These are phyloP conservation scores for Subacronicta megacephala DNA, from an alignment of 2,888 invertebrate genomes.

Conservation along the genomic window DNA sequence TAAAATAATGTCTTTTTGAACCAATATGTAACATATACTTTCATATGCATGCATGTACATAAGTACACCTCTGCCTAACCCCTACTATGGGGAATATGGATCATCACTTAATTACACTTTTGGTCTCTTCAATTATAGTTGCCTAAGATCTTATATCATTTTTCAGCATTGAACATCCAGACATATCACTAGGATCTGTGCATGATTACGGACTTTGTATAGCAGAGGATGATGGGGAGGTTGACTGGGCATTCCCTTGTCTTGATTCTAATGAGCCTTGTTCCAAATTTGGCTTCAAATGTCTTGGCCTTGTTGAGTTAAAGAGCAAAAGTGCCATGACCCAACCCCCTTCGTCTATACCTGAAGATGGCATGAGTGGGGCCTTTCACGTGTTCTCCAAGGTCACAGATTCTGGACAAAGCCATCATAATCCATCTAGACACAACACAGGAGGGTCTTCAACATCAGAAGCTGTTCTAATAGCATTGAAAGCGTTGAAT, in stretches of 20 bases:
- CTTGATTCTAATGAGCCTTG: constrained; percentile 96
- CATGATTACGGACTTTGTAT: constrained; percentile 96
- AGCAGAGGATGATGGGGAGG: constrained; percentile 98
- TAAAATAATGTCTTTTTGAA: no score
- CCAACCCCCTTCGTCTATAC: constrained; percentile 74
- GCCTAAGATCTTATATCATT: background rate
- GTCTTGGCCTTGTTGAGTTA: constrained; percentile 96
- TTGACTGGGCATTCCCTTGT: constrained; percentile 97
- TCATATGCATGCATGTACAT: no score
- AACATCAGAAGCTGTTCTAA: constrained; percentile 82
- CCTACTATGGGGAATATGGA: no score
- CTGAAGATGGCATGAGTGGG: constrained; percentile 77
- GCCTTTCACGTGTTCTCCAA: constrained; percentile 79
- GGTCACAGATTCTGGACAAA: constrained; percentile 74
- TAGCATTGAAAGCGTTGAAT: constrained; percentile 83
- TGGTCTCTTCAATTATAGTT: background rate
- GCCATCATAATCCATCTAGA: constrained; percentile 76
- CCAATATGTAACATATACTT: no score
- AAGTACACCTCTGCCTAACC: no score
- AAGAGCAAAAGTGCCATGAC: constrained; percentile 77
- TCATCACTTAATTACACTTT: background rate
- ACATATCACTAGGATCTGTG: constrained; percentile 90
- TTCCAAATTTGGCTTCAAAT: constrained; percentile 97
- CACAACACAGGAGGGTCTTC: constrained; percentile 84
- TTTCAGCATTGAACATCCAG: constrained; percentile 91